phyloP scores from a whole-genome alignment of 2,797 vertebrate genomes.

The Aplochiton taeniatus region DNA sequence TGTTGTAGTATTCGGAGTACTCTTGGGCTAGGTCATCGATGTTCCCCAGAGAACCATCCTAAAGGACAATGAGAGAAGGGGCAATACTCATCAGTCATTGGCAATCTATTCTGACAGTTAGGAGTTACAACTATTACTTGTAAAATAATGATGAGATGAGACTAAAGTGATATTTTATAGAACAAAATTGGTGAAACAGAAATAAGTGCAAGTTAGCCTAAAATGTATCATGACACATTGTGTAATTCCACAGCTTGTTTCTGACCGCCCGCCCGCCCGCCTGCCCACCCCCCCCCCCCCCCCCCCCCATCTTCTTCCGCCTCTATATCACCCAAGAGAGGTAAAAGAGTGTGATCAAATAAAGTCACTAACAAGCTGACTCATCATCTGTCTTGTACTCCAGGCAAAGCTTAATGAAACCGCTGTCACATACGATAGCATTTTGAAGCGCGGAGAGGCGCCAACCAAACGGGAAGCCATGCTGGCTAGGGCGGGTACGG shows the following conservation, averaged over 20 bases:
- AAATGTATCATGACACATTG: no score
- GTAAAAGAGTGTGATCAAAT: constrained; percentile 3
- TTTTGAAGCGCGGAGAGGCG: constrained; percentile 35
- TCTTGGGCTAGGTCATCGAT: constrained; percentile 98
- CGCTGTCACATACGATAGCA: constrained; percentile 23
- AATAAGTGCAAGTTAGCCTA: not conserved
- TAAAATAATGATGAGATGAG: no score
- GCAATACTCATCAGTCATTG: not conserved
- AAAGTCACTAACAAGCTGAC: constrained; percentile 10
- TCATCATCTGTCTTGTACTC: constrained; percentile 5
- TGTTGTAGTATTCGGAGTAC: constrained; percentile 98
- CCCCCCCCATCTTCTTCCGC: not conserved
- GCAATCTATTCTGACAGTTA: no score
- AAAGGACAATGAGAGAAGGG: constrained; percentile 9
- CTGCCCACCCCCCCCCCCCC: not conserved
- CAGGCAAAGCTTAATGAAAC: constrained; percentile 24
- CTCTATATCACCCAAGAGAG: constrained; percentile 2
- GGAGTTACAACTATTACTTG: no score
- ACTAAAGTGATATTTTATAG: no score
- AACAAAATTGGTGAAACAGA: not conserved
- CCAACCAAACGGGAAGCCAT: constrained; percentile 15
- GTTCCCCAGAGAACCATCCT: constrained; percentile 98
- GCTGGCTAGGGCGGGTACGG: constrained; percentile 11
- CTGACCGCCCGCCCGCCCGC: not conserved
- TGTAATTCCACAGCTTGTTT: not conserved